A percentile compares a stretch with the other conserved stretches of the same genome.
Evolutionary conservation across 2,797 vertebrate species (phyloP).

Genomic region (Apogon hyalosoma): DNA sequence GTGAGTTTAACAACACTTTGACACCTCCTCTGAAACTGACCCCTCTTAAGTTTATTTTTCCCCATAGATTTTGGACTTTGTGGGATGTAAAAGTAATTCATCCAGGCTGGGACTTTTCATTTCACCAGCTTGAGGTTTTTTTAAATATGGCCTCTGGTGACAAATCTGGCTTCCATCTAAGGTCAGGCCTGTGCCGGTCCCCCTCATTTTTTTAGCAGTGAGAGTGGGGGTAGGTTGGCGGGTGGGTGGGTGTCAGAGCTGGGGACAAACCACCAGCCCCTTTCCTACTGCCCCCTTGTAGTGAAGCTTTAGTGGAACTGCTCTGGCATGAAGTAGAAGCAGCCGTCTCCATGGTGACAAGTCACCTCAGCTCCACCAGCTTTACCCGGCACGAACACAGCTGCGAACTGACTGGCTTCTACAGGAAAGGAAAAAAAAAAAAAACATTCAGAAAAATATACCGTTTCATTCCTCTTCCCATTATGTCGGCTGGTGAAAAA

Average conservation of each 20-base stretch:
- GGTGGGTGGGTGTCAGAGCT: conserved; percentile 28
- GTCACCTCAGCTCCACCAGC: conserved; percentile 75
- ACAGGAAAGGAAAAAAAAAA: conserved; percentile 39
- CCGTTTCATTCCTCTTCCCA: conserved; percentile 57
- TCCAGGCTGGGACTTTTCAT: conserved; percentile 60
- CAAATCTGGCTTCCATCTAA: conserved; percentile 72
- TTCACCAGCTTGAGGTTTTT: conserved; percentile 36
- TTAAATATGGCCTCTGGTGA: conserved; percentile 54
- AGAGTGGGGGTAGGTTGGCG: conserved; percentile 21
- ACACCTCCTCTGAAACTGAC: conserved; percentile 79
- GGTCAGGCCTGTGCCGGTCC: conserved; percentile 29
- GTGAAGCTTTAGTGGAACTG: conserved; percentile 72
- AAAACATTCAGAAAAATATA: conserved; percentile 68
- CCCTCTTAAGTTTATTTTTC: conserved; percentile 70
- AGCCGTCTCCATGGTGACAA: conserved; percentile 84
- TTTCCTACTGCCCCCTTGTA: conserved; percentile 65
- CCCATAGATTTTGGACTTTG: conserved; percentile 59
- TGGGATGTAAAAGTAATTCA: conserved; percentile 64
- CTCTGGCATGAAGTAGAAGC: conserved; percentile 79
- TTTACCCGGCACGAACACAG: conserved; percentile 62
- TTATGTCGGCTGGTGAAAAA: conserved; percentile 71
- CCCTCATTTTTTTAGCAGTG: conserved; percentile 33
- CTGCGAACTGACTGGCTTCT: conserved; percentile 61
- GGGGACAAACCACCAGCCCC: conserved; percentile 64
- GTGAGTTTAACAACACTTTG: conserved; percentile 82